Evolutionary conservation across 2,797 vertebrate genomes (phyloP).

Genomic region (Sebastes itinus): DNA sequence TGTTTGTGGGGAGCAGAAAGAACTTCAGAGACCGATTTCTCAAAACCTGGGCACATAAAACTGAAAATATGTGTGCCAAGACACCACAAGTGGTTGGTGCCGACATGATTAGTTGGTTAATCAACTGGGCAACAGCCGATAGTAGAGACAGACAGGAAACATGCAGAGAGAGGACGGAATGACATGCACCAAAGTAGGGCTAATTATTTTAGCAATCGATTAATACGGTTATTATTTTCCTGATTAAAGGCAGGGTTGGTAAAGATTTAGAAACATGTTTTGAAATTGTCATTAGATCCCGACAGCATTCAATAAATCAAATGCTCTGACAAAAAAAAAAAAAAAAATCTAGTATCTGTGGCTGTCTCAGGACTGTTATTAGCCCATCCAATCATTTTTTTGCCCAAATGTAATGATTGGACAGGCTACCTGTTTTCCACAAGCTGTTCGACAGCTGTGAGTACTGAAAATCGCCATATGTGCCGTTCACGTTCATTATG

Average conservation of each 20-base stretch:
- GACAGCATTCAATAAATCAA: neutral
- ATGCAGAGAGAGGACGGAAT: neutral
- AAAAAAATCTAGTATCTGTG: too few species aligned
- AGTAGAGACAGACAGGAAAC: neutral
- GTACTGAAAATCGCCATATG: too few species aligned
- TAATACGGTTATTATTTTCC: neutral
- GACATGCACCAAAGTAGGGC: neutral
- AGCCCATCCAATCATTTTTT: rapidly evolving
- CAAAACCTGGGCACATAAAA: neutral
- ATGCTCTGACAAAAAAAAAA: too few species aligned
- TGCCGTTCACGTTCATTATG: too few species aligned
- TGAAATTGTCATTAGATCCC: neutral
- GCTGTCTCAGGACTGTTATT: too few species aligned
- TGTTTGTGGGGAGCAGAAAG: neutral
- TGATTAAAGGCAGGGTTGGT: neutral
- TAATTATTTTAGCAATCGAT: neutral
- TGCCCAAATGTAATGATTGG: too few species aligned
- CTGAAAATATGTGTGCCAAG: neutral
- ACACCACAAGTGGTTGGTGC: neutral
- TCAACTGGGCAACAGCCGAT: neutral
- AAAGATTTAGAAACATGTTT: neutral
- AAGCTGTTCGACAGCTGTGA: too few species aligned
- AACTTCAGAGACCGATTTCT: neutral
- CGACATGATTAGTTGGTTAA: neutral
- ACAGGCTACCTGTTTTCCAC: too few species aligned